phyloP scores from a whole-genome alignment of 1,140 invertebrate genomes.

The Drosophila simulans region DNA sequence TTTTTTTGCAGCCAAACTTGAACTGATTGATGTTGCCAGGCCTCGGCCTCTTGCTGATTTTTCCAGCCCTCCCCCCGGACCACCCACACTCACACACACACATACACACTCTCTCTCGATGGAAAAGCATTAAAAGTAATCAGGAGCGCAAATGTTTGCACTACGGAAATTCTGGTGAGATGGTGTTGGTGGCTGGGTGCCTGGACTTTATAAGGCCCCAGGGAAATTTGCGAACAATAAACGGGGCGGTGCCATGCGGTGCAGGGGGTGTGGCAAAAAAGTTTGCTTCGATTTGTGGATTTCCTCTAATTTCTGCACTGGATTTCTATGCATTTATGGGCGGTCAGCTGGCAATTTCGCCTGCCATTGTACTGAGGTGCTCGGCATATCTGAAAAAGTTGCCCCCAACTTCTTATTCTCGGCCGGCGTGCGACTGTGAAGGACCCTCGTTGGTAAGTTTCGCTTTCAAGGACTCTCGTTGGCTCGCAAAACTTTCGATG shows the following conservation, averaged over 20 bases:
- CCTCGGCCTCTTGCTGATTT: constrained; percentile 38
- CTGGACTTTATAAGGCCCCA: constrained; percentile 56
- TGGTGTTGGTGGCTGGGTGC: constrained; percentile 13
- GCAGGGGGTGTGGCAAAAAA: constrained; percentile 16
- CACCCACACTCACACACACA: constrained; percentile 30
- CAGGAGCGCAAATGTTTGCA: constrained; percentile 79
- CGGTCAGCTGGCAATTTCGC: constrained; percentile 36
- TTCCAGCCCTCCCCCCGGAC: constrained; percentile 4
- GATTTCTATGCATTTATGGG: constrained; percentile 59
- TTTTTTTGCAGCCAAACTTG: constrained; percentile 1
- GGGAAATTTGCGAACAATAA: constrained; percentile 82
- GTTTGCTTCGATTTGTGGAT: constrained; percentile 59
- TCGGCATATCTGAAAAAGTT: constrained; percentile 29
- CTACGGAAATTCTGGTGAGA: constrained; percentile 32
- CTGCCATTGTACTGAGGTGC: constrained; percentile 40
- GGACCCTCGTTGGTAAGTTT: constrained; percentile 43
- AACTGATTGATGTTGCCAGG: constrained; percentile 58
- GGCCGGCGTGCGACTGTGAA: constrained; percentile 31
- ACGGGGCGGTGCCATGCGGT: constrained; percentile 27
- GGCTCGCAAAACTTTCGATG: constrained; percentile 42
- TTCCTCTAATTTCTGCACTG: constrained; percentile 57
- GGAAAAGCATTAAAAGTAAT: constrained; percentile 79
- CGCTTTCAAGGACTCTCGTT: constrained; percentile 21
- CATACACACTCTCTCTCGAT: constrained; percentile 43
- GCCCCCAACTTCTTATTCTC: constrained; percentile 6